Base-by-base conservation (phyloP, 2,113 vertebrate genomes). In the Gulo gulo region DNA sequence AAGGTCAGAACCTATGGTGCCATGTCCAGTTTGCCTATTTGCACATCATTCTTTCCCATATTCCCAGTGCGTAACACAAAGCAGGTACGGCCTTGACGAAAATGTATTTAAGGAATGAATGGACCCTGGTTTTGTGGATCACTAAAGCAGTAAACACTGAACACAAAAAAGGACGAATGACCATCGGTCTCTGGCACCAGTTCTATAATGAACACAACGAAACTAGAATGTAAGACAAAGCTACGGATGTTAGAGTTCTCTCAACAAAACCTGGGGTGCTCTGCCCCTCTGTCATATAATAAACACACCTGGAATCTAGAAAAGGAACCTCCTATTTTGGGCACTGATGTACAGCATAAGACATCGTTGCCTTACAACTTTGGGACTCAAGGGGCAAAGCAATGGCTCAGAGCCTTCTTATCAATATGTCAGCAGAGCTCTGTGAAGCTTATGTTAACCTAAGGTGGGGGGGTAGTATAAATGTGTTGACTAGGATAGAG, bases 101-200 rank as follows among this genome's bases (percentile, higher is more conserved):
- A 26, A 15, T 0, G 1, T 9, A n/a, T 23, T 50, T 47, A 57
- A 18, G 9, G 24, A 73, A 39, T 26, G 55, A 74, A 24, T 2
- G 1, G 34, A 47, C 16, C 16, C 24, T 24, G 57, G 2, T 2
- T 69, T 47, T 23, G 2, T 12, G 47, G 69, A 26, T 24, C 15
- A 9, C 34, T 26, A 13, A 57, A 24, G 2, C 34, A 63, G 36
- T 36, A 47, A 15, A 79, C 1, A 29, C 7, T 10, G 34, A 31
- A 80, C 63, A 45, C 42, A 15, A 6, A 61, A 18, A 20, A 29
- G 36, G 36, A 61, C 10, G 36, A 78, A 39, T 47, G 36, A n/a
- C 20, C 21, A 18, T 1, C 0, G 6, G 31, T 50, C 36, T 11
- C 34, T 34, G 7, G 26, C 3, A 26, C 4, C 21, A 9, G 1